Conservation (phyloP, 2,797 vertebrate species). For the Vireo griseus region DNA sequence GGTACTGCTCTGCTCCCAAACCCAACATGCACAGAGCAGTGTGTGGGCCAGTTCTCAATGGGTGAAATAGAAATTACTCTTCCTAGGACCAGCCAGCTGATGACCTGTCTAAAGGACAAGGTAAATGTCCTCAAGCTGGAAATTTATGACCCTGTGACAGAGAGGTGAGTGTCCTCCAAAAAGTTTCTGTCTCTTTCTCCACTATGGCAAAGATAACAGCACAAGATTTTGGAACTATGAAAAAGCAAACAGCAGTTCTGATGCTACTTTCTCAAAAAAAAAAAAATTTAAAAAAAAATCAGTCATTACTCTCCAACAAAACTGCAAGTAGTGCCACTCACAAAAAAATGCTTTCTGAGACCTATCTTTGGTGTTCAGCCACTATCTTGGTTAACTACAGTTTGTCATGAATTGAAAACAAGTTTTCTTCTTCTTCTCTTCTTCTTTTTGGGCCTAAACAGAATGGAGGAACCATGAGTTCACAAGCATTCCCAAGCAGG, state of each 20-base stretch:
- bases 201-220: background rate
- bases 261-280: background rate
- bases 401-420: background rate
- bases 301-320: background rate
- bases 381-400: background rate
- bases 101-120: background rate
- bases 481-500: background rate
- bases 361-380: background rate
- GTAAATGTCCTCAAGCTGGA: background rate
- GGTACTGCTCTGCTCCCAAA: background rate
- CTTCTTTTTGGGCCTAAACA: background rate
- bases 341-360: background rate
- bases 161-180: background rate
- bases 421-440: background rate
- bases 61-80: background rate
- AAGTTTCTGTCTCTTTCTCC: background rate
- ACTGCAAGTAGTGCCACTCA: background rate
- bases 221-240: background rate
- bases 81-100: background rate
- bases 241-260: background rate
- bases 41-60: fast-evolving
- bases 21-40: fast-evolving
- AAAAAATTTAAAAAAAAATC: too few species aligned
- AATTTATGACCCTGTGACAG: background rate
- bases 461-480: background rate